Conservation (phyloP, 2,113 vertebrate genomes). For the Siniperca knerii region DNA sequence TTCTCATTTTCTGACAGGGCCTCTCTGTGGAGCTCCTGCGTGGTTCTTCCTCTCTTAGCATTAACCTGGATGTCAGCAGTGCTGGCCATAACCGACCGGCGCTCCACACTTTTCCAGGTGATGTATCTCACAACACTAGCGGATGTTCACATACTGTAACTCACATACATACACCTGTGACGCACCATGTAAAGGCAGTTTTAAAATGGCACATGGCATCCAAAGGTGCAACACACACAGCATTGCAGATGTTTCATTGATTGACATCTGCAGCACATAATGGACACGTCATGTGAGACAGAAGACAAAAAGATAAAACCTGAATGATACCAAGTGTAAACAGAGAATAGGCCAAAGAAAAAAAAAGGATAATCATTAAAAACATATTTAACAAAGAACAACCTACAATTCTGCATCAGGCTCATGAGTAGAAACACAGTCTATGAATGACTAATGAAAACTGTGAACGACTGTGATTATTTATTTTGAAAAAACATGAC, state of each 20-base stretch:
- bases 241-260: neutral
- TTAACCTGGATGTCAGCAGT: conserved; percentile 99
- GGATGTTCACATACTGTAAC: neutral
- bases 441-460: conserved; percentile 7
- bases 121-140: conserved; percentile 19
- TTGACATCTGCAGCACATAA: no score
- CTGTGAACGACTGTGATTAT: neutral
- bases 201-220: neutral
- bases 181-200: neutral
- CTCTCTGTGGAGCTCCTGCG: conserved; percentile 82
- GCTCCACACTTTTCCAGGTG: conserved; percentile 96
- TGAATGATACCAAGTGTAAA: neutral
- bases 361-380: neutral
- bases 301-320: neutral
- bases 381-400: neutral
- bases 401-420: neutral
- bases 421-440: conserved; percentile 8
- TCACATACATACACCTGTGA: neutral
- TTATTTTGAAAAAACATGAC: conserved; percentile 32
- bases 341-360: neutral
- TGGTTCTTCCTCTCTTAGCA: conserved; percentile 93
- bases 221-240: neutral
- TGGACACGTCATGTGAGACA: no score
- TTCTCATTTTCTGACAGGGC: conserved; percentile 70
- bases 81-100: conserved; percentile 97